A percentile compares a stretch with the other conserved stretches of the same genome.
phyloP scores from a whole-genome alignment of 53 echinoderm and acorn worm genomes.

The Antedon mediterranea region DNA sequence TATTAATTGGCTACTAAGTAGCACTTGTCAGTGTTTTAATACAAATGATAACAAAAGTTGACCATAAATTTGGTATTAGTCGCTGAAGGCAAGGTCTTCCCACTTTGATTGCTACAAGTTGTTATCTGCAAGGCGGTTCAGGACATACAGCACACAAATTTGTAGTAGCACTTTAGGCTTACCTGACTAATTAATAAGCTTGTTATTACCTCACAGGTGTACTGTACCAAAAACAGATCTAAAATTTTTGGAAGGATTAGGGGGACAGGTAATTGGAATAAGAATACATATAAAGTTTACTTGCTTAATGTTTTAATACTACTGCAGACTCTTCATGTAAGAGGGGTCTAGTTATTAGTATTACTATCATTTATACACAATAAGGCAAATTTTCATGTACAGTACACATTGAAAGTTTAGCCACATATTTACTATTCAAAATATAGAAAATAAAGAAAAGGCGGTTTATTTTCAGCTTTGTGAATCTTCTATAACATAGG shows the following conservation, averaged over 20 bases:
- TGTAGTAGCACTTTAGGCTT: too few relatives aligned
- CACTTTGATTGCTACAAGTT: background rate
- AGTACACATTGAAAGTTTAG: too few relatives aligned
- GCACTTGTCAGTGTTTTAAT: background rate
- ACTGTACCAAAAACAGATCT: background rate
- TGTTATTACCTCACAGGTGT: too few relatives aligned
- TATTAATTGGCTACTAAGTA: background rate
- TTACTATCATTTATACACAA: too few relatives aligned
- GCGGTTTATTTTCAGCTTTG: background rate
- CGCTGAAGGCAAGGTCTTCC: background rate
- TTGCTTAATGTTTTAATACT: too few relatives aligned
- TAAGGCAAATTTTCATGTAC: too few relatives aligned
- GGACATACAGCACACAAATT: background rate
- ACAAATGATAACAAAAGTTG: background rate
- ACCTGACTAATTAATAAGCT: background rate
- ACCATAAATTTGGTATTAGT: background rate
- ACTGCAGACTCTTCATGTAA: too few relatives aligned
- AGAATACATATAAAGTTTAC: too few relatives aligned
- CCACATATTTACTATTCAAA: too few relatives aligned
- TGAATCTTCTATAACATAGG: background rate
- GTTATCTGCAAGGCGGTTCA: background rate
- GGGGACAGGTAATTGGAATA: too few relatives aligned
- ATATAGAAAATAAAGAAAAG: background rate
- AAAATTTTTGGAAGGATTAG: too few relatives aligned
- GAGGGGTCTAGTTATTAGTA: too few relatives aligned